Conservation (phyloP, 2,888 invertebrate species). For the Parnassius mnemosyne region DNA sequence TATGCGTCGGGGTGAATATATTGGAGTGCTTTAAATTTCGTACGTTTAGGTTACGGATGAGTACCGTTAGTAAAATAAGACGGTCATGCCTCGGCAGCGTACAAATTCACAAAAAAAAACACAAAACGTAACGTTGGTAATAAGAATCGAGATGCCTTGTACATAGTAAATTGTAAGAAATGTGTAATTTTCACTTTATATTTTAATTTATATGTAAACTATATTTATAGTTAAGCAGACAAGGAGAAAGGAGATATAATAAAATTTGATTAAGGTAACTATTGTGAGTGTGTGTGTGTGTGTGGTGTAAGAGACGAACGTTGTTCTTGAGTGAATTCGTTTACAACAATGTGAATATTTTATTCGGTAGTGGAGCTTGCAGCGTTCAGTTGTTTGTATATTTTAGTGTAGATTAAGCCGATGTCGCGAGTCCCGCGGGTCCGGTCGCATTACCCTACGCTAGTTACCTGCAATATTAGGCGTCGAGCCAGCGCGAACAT, state of each 20-base stretch:
- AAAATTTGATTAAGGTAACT: slow-evolving; percentile 49
- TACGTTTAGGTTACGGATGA: not conserved
- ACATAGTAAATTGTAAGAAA: slow-evolving; percentile 71
- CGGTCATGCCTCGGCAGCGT: slow-evolving; percentile 1
- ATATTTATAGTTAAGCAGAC: slow-evolving; percentile 71
- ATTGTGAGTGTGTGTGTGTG: slow-evolving; percentile 34
- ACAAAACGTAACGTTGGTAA: slow-evolving; percentile 42
- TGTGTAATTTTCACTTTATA: slow-evolving; percentile 76
- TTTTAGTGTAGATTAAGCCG: slow-evolving; percentile 22
- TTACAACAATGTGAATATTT: slow-evolving; percentile 48
- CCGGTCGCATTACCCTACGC: slow-evolving; percentile 42
- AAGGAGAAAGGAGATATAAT: slow-evolving; percentile 57
- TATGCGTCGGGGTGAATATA: slow-evolving; percentile 2
- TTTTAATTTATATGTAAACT: slow-evolving; percentile 78
- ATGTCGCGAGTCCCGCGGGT: slow-evolving; percentile 24
- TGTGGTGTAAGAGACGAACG: slow-evolving; percentile 31
- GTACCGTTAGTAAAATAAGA: slow-evolving; percentile 4
- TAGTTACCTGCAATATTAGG: slow-evolving; percentile 55
- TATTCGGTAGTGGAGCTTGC: slow-evolving; percentile 66
- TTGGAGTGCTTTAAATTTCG: not conserved
- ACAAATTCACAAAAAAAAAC: slow-evolving; percentile 41
- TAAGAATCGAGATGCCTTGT: slow-evolving; percentile 70
- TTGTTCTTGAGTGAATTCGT: slow-evolving; percentile 46
- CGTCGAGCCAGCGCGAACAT: slow-evolving; percentile 39
- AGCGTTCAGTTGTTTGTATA: slow-evolving; percentile 55